These are phyloP conservation scores for Plagiodera versicolora DNA, from an alignment of 2,888 invertebrate genomes.

Conservation along the genomic window DNA sequence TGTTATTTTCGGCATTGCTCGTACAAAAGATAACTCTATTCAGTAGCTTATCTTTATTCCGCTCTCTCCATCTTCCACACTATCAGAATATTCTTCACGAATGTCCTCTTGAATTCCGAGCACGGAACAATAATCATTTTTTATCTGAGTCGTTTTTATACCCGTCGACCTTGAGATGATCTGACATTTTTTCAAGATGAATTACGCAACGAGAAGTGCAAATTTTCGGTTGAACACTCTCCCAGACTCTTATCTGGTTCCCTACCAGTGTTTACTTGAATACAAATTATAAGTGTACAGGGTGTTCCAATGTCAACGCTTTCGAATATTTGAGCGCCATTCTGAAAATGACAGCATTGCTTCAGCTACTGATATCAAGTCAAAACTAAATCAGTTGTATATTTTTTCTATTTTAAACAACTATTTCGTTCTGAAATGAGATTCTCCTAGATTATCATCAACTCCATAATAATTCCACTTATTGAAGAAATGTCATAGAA, in stretches of 20 bases:
- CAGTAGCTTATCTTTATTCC: slow-evolving; percentile 13
- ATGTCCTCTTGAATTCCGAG: slow-evolving; percentile 6
- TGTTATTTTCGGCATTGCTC: neutral
- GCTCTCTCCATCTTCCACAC: slow-evolving; percentile 14
- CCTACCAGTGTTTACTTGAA: too few relatives aligned
- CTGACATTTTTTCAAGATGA: slow-evolving; percentile 6
- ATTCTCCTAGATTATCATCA: too few relatives aligned
- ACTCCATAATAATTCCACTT: too few relatives aligned
- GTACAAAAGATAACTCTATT: neutral
- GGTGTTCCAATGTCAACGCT: neutral
- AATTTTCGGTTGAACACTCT: neutral
- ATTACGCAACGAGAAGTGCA: slow-evolving; percentile 8
- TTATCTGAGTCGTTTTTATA: neutral
- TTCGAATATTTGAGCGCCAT: too few relatives aligned
- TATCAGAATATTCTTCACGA: slow-evolving; percentile 23
- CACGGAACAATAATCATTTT: slow-evolving; percentile 13
- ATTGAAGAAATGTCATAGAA: too few relatives aligned
- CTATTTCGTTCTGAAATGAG: too few relatives aligned
- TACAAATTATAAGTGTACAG: neutral
- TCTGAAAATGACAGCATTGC: too few relatives aligned
- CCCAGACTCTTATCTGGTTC: neutral
- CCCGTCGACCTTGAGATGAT: slow-evolving; percentile 12
- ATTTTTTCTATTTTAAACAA: too few relatives aligned
- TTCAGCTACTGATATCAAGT: too few relatives aligned
- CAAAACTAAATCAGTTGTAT: too few relatives aligned